Percentiles rank a stretch among this genome's conserved stretches.
Evolutionary conservation across 2,888 invertebrate species (phyloP).

Genomic region (Himalopsyche kuldschensis): DNA sequence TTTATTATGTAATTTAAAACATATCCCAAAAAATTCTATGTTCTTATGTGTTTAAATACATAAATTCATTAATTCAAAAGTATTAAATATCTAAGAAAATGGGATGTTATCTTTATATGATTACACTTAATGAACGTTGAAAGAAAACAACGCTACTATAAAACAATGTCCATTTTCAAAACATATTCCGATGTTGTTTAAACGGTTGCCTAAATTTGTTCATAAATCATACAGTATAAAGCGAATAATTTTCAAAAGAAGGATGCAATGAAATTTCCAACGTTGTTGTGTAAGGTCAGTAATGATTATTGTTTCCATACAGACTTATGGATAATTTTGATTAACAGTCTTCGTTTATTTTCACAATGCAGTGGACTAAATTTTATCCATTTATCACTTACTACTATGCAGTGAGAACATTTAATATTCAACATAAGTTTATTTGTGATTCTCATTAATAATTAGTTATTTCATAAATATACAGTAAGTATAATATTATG

Average conservation of each 20-base stretch:
- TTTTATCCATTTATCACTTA: too few relatives aligned
- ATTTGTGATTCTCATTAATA: too few relatives aligned
- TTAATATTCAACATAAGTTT: too few relatives aligned
- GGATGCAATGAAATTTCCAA: neutral
- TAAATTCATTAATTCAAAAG: too few relatives aligned
- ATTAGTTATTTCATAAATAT: too few relatives aligned
- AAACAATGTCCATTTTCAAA: neutral
- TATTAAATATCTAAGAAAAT: neutral
- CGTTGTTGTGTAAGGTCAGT: neutral
- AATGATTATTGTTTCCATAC: neutral
- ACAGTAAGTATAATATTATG: too few relatives aligned
- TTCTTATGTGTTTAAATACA: too few relatives aligned
- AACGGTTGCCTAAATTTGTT: neutral
- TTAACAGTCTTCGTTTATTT: neutral
- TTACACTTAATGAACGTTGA: neutral
- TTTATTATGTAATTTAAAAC: too few relatives aligned
- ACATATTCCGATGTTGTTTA: neutral
- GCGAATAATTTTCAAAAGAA: neutral
- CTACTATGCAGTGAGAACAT: too few relatives aligned
- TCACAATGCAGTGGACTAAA: too few relatives aligned
- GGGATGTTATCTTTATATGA: neutral
- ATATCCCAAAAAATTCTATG: too few relatives aligned
- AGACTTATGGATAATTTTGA: neutral
- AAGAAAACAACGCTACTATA: neutral
- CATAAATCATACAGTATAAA: neutral